Base-by-base conservation (phyloP, 2,797 vertebrate species). In the Pterois miles region DNA sequence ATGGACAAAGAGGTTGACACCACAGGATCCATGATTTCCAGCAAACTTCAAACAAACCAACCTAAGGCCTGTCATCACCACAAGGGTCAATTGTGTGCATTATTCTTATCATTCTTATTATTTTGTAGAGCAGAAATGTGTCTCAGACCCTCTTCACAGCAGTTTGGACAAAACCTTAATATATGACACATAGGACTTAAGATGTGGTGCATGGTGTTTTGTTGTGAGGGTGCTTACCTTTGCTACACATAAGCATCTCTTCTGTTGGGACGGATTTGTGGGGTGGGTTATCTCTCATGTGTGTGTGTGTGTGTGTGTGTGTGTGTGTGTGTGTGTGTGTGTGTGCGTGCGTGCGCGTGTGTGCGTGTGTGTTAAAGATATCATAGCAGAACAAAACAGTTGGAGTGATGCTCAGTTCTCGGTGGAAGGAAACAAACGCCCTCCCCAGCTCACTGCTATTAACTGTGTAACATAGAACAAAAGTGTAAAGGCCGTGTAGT, bases 231-330 rank as follows among this genome's bases (percentile, higher is more conserved):
- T 84, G 84, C 65, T 89, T 83, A 69, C 75, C 75, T 90, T 81
- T 88, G 86, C 93, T 91, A 89, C 90, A 93, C 89, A 88, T 81
- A 63, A 86, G 83, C 86, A 75, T 90, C 86, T 89, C 83, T 90
- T 86, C 81, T 74, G 64, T 86, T 64, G 63, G 78, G 75, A 65
- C 20, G 16, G 68, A 74, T 54, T 68, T 57, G 40, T 54, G 46
- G 46, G 46, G 20, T 48, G 62, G 56, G 70, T 82, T 81, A 74
- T 84, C 60, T 73, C 16, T 81, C 76, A 54, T n/a, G n/a, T n/a
- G n/a, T n/a, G n/a, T n/a, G 65, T 73, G 83, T 60, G 80, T 64
- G 80, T 64, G 75, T 80, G 76, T 8, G 25, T 79, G 80, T 56
- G 74, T 73, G 84, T 48, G 80, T 64, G 80, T 63, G 76, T 73